Evolutionary conservation across 2,113 vertebrate species (phyloP).

Genomic region (Aleadryas rufinucha): DNA sequence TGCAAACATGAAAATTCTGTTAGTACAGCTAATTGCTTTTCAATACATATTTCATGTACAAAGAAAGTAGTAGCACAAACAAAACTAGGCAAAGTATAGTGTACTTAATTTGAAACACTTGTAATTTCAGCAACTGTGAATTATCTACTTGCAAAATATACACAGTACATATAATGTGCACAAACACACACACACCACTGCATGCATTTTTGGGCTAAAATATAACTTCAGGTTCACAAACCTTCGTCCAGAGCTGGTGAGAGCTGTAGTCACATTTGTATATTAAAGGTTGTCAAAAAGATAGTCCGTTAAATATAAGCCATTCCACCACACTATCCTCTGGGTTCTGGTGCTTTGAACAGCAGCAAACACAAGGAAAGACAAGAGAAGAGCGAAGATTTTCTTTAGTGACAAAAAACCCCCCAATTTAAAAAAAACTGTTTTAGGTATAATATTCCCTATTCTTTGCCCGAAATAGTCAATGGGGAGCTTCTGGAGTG

Average conservation of each 20-base stretch:
- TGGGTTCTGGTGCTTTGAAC: neutral
- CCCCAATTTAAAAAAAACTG: neutral
- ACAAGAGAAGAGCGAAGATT: neutral
- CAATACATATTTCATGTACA: neutral
- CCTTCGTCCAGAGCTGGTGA: neutral
- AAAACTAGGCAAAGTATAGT: neutral
- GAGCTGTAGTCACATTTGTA: neutral
- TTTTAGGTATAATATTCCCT: neutral
- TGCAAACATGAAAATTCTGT: neutral
- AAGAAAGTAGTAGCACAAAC: neutral
- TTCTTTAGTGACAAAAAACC: neutral
- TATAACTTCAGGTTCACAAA: neutral
- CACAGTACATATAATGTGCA: neutral
- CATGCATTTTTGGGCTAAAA: neutral
- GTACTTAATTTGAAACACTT: neutral
- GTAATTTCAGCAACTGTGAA: neutral
- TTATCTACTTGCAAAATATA: neutral
- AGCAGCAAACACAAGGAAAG: neutral
- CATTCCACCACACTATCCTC: neutral
- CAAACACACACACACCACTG: neutral
- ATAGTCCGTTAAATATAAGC: neutral
- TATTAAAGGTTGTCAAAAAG: neutral
- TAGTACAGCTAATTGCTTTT: neutral
- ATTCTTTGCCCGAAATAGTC: neutral
- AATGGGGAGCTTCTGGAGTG: neutral